Conservation (phyloP, 1,140 invertebrate genomes). For the Diorhabda carinulata region DNA sequence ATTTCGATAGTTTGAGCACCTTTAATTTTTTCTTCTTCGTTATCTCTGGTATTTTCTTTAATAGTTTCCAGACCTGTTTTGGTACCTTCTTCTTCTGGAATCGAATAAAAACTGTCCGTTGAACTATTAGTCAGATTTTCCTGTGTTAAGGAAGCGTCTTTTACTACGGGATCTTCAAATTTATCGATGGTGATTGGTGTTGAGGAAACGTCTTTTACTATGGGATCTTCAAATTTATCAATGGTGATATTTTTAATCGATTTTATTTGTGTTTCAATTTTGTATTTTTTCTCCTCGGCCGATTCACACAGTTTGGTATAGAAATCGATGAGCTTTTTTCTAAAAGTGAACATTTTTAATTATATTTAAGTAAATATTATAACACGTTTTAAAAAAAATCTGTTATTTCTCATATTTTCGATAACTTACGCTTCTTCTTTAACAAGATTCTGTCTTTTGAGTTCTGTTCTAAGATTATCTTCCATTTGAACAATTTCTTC, state of each 20-base stretch:
- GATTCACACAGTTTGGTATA: slow-evolving; percentile 34
- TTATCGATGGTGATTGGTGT: neutral
- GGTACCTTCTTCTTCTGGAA: slow-evolving; percentile 17
- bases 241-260: slow-evolving; percentile 23
- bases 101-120: slow-evolving; percentile 32
- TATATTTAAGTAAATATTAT: neutral
- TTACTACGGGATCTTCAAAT: neutral
- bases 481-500: slow-evolving; percentile 34
- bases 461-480: slow-evolving; percentile 33
- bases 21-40: slow-evolving; percentile 9
- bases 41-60: slow-evolving; percentile 12
- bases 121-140: slow-evolving; percentile 26
- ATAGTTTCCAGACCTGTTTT: slow-evolving; percentile 14
- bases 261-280: slow-evolving; percentile 31
- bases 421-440: slow-evolving; percentile 41
- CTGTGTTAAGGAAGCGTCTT: neutral
- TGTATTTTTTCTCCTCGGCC: slow-evolving; percentile 29
- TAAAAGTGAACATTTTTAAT: slow-evolving; percentile 26
- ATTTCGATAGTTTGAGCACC: neutral
- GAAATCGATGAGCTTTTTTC: slow-evolving; percentile 38
- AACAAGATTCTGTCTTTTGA: slow-evolving; percentile 35
- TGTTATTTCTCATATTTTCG: slow-evolving; percentile 1
- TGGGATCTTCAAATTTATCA: slow-evolving; percentile 6
- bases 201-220: slow-evolving; percentile 7
- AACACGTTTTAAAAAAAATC: neutral